Percentiles rank a stretch among this genome's conserved stretches.
phyloP scores from a whole-genome alignment of 2,113 vertebrate species.

The Nestor notabilis region DNA sequence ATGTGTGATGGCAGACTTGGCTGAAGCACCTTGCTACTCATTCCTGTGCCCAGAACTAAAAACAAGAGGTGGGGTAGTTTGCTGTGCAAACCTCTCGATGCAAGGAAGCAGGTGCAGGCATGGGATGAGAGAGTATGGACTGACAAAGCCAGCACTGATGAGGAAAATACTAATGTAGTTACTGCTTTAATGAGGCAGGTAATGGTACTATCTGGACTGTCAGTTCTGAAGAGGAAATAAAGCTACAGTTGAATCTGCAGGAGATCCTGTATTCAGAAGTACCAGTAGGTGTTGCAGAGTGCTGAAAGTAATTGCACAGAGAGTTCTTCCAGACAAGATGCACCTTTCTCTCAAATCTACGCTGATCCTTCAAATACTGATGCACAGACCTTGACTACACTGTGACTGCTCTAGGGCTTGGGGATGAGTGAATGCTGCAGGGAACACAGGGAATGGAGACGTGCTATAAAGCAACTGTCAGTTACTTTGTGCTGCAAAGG shows the following conservation, averaged over 20 bases:
- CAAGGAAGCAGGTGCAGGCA: not conserved
- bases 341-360: not conserved
- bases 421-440: not conserved
- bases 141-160: rapidly evolving
- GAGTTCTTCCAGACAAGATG: not conserved
- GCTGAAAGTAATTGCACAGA: not conserved
- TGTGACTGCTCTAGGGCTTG: not conserved
- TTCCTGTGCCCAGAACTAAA: not conserved
- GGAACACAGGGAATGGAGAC: not conserved
- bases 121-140: not conserved
- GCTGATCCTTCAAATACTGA: not conserved
- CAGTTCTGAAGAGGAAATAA: not conserved
- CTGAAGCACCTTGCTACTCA: not conserved
- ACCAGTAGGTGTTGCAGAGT: not conserved
- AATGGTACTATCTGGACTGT: too few species aligned
- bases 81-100: not conserved
- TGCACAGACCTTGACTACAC: not conserved
- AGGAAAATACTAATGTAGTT: not conserved
- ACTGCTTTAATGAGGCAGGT: not conserved
- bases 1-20: not conserved
- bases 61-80: rapidly evolving
- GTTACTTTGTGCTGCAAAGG: not conserved
- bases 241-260: not conserved
- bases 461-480: not conserved
- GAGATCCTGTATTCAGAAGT: not conserved